Evolutionary conservation across 2,888 invertebrate species (phyloP).

Genomic region (Drosophila trichaetosa): DNA sequence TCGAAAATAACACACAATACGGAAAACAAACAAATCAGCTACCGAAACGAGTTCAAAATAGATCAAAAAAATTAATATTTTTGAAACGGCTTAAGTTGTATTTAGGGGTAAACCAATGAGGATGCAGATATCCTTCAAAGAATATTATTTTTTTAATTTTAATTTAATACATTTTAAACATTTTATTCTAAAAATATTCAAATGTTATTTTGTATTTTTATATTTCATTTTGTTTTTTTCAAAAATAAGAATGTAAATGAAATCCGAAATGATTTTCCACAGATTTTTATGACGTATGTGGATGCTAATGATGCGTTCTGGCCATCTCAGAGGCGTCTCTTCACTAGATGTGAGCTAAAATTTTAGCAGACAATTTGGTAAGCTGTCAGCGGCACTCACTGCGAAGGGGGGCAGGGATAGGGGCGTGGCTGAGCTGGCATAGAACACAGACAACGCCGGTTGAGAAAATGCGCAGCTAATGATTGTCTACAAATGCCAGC

Average conservation of each 20-base stretch:
- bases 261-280: slow-evolving; percentile 14
- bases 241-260: not conserved
- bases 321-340: slow-evolving; percentile 22
- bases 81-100: not conserved
- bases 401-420: slow-evolving; percentile 45
- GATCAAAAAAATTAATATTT: rapidly evolving
- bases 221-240: not conserved
- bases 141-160: rapidly evolving
- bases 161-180: not conserved
- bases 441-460: slow-evolving; percentile 42
- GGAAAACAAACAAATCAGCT: not conserved
- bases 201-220: not conserved
- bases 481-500: slow-evolving; percentile 67
- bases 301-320: slow-evolving; percentile 65
- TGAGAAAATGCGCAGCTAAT: slow-evolving; percentile 65
- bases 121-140: not conserved
- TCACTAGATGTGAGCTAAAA: slow-evolving; percentile 20
- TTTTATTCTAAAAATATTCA: not conserved
- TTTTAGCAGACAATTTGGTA: slow-evolving; percentile 75
- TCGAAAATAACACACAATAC: not conserved
- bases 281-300: slow-evolving; percentile 7
- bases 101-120: not conserved
- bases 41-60: not conserved
- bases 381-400: slow-evolving; percentile 71
- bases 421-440: slow-evolving; percentile 22